phyloP scores from a whole-genome alignment of 2,888 invertebrate genomes.

The Aspidapion aeneum region DNA sequence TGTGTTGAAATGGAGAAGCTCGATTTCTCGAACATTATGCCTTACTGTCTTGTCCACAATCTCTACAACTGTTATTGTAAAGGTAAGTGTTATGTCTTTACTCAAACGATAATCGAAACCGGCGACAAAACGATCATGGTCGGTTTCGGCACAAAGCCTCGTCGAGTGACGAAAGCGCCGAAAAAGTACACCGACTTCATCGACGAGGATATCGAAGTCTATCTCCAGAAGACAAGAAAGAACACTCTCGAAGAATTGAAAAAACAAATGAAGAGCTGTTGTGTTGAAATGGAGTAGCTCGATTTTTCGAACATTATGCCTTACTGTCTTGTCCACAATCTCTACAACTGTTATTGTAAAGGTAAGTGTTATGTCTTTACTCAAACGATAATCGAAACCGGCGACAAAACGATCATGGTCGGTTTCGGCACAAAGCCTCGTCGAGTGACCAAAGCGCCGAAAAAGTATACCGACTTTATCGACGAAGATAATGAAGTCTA shows the following conservation, averaged over 20 bases:
- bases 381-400: slow-evolving; percentile 64
- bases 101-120: slow-evolving; percentile 64
- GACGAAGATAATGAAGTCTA: slow-evolving; percentile 30
- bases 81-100: no score
- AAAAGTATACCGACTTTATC: slow-evolving; percentile 58
- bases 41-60: slow-evolving; percentile 64
- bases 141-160: slow-evolving; percentile 53
- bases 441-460: slow-evolving; percentile 58
- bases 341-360: slow-evolving; percentile 66
- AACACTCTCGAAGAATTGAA: neutral
- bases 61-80: slow-evolving; percentile 65
- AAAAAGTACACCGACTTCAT: neutral
- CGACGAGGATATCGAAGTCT: neutral
- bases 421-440: slow-evolving; percentile 53
- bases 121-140: slow-evolving; percentile 63
- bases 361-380: no score
- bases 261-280: slow-evolving; percentile 9
- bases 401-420: slow-evolving; percentile 61
- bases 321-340: slow-evolving; percentile 63
- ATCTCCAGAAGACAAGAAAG: neutral
- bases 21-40: slow-evolving; percentile 48
- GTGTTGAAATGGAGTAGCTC: slow-evolving; percentile 25
- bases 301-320: slow-evolving; percentile 50
- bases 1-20: slow-evolving; percentile 25
- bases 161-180: slow-evolving; percentile 53